Percentiles rank a stretch among this genome's conserved stretches.
phyloP scores from a whole-genome alignment of 2,113 vertebrate genomes.

The Silurus glanis region DNA sequence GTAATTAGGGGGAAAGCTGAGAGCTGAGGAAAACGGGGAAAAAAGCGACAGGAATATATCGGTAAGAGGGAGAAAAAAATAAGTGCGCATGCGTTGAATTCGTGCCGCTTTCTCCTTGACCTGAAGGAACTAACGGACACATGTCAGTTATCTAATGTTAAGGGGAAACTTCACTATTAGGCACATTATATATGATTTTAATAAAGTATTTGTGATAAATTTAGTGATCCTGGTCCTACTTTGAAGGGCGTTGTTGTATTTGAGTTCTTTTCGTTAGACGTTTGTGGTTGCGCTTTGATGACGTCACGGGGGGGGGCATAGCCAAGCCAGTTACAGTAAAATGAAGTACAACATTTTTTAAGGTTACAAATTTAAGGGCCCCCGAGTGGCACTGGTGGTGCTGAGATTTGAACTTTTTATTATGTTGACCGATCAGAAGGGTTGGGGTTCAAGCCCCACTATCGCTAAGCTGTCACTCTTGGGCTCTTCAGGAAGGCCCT shows the following conservation, averaged over 20 bases:
- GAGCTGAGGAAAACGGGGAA: not conserved
- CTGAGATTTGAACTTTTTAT: no score
- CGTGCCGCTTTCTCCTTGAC: slow-evolving; percentile 25
- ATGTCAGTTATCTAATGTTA: not conserved
- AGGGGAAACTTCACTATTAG: not conserved
- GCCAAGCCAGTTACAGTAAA: not conserved
- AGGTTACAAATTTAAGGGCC: no score
- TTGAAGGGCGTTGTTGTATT: not conserved
- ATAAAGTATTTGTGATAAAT: not conserved
- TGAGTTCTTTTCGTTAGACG: not conserved
- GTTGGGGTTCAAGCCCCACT: no score
- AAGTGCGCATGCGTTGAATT: not conserved
- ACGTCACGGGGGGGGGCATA: not conserved
- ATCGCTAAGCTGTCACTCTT: no score
- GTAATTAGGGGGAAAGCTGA: not conserved
- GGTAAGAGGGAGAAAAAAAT: slow-evolving; percentile 30
- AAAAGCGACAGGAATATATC: not conserved
- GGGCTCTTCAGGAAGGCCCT: no score
- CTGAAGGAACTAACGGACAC: not conserved
- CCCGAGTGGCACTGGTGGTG: no score
- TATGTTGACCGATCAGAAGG: no score
- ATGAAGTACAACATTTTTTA: not conserved
- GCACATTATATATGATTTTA: not conserved
- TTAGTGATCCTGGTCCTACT: not conserved
- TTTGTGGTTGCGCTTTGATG: not conserved